A percentile compares a stretch with the other conserved stretches of the same genome.
Evolutionary conservation across 2,888 invertebrate species (phyloP).

Genomic region (Apomyelois bistriatella): DNA sequence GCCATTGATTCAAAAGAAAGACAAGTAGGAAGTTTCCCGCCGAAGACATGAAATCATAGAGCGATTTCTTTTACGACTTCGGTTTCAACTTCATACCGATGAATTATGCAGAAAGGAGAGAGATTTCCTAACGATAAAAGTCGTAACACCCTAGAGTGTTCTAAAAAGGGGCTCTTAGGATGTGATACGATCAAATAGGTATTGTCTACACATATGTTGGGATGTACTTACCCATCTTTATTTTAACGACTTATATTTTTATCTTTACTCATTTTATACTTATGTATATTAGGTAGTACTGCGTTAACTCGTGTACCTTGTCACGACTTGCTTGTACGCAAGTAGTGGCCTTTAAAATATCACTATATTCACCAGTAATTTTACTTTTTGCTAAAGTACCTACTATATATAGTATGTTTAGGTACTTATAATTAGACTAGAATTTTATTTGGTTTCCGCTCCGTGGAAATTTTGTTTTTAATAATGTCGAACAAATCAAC

Average conservation of each 20-base stretch:
- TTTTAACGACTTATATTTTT: not conserved
- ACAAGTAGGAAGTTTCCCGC: slow-evolving; percentile 70
- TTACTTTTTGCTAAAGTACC: too few relatives aligned
- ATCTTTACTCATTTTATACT: not conserved
- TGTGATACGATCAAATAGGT: slow-evolving; percentile 40
- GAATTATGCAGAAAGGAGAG: slow-evolving; percentile 78
- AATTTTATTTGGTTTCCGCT: too few relatives aligned
- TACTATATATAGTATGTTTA: too few relatives aligned
- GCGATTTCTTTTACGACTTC: slow-evolving; percentile 79
- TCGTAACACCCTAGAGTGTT: slow-evolving; percentile 74
- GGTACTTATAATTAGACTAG: too few relatives aligned
- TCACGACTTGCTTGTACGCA: too few relatives aligned
- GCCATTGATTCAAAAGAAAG: slow-evolving; percentile 65
- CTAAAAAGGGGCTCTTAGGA: slow-evolving; percentile 68
- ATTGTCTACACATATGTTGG: slow-evolving; percentile 4
- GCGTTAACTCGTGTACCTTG: too few relatives aligned
- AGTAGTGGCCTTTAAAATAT: too few relatives aligned
- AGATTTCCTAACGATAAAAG: slow-evolving; percentile 76
- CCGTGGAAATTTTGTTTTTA: too few relatives aligned
- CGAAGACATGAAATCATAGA: slow-evolving; percentile 78
- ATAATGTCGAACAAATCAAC: too few relatives aligned
- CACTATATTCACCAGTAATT: too few relatives aligned
- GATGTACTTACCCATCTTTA: not conserved
- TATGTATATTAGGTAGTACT: too few relatives aligned
- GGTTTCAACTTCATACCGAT: slow-evolving; percentile 78